Conservation (phyloP, 1,140 invertebrate species). For the Pollicipes pollicipes region DNA sequence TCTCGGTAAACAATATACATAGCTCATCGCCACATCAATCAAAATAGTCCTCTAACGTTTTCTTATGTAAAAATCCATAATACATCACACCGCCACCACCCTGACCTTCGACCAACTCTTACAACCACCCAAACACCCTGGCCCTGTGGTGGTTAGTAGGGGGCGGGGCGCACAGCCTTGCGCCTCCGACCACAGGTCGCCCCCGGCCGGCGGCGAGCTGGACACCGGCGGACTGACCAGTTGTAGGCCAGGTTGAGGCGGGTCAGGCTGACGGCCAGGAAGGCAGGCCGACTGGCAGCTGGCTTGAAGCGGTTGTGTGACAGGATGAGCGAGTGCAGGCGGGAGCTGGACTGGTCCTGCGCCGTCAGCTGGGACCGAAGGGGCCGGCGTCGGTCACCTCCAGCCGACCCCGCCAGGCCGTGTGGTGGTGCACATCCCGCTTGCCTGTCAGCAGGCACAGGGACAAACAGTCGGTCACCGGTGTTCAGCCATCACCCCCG, state of each 20-base stretch:
- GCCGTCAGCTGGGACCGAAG: neutral
- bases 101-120: no score
- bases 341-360: conserved; percentile 25
- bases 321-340: conserved; percentile 57
- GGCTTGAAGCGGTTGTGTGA: conserved; percentile 77
- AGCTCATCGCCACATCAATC: no score
- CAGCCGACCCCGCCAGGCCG: conserved; percentile 47
- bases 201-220: no score
- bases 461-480: neutral
- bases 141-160: no score
- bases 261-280: conserved; percentile 64
- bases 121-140: no score
- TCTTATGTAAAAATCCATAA: no score
- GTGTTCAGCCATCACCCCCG: no score
- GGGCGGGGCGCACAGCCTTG: no score
- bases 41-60: no score
- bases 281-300: conserved; percentile 70
- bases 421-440: conserved; percentile 41
- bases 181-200: no score
- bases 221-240: conserved; percentile 23
- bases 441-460: conserved; percentile 9
- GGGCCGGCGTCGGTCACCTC: conserved; percentile 48
- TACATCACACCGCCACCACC: no score
- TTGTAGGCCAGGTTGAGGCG: conserved; percentile 84
- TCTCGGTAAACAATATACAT: no score